phyloP scores from a whole-genome alignment of 2,888 invertebrate genomes.

The Fragum fragum region DNA sequence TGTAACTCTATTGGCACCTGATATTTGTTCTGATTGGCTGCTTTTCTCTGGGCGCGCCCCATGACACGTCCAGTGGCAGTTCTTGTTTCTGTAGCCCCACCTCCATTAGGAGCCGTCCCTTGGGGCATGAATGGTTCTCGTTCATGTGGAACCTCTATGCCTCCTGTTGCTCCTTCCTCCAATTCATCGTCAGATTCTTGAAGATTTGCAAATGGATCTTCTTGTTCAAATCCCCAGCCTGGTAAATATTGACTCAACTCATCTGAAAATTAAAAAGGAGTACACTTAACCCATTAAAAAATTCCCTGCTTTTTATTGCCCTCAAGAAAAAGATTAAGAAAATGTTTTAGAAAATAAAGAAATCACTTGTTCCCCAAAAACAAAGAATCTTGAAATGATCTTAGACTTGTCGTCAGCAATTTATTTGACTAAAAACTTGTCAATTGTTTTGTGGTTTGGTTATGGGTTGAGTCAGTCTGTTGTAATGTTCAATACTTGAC shows the following conservation, averaged over 20 bases:
- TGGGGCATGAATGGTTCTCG: slow-evolving; percentile 44
- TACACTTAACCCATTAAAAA: too few species aligned
- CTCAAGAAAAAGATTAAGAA: too few species aligned
- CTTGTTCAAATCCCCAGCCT: slow-evolving; percentile 66
- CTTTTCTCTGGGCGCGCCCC: slow-evolving; percentile 57
- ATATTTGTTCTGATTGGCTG: slow-evolving; percentile 33
- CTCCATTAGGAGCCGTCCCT: slow-evolving; percentile 17
- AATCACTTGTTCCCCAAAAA: too few species aligned
- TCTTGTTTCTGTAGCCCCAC: background rate
- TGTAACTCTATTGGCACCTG: slow-evolving; percentile 69
- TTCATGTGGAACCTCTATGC: slow-evolving; percentile 54
- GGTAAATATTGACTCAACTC: slow-evolving; percentile 47
- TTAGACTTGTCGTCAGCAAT: too few species aligned
- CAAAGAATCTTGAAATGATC: too few species aligned
- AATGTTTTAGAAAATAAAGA: too few species aligned
- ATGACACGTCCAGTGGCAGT: slow-evolving; percentile 36
- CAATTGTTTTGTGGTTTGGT: too few species aligned
- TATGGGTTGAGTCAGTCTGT: too few species aligned
- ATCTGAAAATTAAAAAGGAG: slow-evolving; percentile 62
- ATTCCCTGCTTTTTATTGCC: too few species aligned
- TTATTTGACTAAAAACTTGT: too few species aligned
- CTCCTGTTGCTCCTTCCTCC: slow-evolving; percentile 46
- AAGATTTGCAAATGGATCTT: slow-evolving; percentile 51
- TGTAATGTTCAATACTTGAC: too few species aligned
- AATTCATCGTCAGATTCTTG: slow-evolving; percentile 38